These are phyloP conservation scores for Acanthococcus lagerstroemiae DNA, from an alignment of 2,888 invertebrate genomes.

Conservation along the genomic window DNA sequence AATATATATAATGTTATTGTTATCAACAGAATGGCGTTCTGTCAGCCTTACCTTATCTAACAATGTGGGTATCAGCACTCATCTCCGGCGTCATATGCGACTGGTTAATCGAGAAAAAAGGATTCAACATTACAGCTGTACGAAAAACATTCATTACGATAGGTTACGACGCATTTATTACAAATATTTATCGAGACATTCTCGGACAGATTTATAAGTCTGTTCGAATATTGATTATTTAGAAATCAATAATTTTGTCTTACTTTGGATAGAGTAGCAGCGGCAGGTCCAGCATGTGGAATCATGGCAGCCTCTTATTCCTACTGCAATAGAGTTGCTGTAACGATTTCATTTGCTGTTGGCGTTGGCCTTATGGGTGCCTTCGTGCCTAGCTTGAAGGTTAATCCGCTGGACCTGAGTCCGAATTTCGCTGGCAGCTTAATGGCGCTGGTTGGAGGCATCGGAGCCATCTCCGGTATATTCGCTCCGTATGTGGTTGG, in stretches of 20 bases:
- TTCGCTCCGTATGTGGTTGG: slow-evolving; percentile 53
- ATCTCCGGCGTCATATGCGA: slow-evolving; percentile 59
- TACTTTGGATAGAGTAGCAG: slow-evolving; percentile 32
- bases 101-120: slow-evolving; percentile 45
- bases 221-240: no score
- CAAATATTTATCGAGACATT: no score
- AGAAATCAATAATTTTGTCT: no score
- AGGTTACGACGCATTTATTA: no score
- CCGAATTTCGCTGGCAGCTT: slow-evolving; percentile 56
- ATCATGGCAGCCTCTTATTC: slow-evolving; percentile 38
- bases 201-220: no score
- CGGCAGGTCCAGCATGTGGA: slow-evolving; percentile 38
- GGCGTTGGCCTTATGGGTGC: slow-evolving; percentile 61
- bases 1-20: not conserved
- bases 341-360: slow-evolving; percentile 53
- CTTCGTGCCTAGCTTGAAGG: slow-evolving; percentile 59
- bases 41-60: slow-evolving; percentile 55
- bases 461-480: slow-evolving; percentile 53
- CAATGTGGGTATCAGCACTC: slow-evolving; percentile 58
- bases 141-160: slow-evolving; percentile 46
- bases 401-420: slow-evolving; percentile 56
- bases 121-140: slow-evolving; percentile 43
- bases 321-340: slow-evolving; percentile 52
- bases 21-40: slow-evolving; percentile 49
- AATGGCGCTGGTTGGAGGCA: slow-evolving; percentile 54